Evolutionary conservation across 1,140 invertebrate genomes (phyloP).

Genomic region (Melitaea cinxia): DNA sequence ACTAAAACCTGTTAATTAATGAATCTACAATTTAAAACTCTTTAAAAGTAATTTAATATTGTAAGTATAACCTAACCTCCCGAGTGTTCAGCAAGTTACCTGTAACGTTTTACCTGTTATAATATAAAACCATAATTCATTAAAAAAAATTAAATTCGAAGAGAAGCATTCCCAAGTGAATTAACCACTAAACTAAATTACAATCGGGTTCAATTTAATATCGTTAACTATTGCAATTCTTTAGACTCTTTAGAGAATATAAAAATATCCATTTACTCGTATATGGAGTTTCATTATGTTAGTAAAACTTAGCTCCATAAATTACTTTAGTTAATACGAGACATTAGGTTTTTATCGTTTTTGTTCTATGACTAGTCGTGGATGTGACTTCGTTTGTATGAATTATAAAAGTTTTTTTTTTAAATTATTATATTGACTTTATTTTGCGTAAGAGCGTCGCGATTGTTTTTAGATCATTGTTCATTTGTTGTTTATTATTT

Average conservation of each 20-base stretch:
- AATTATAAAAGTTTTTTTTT: no score
- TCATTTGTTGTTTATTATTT: no score
- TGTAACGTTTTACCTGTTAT: no score
- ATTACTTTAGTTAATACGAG: slow-evolving; percentile 1
- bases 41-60: no score
- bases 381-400: neutral
- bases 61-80: neutral
- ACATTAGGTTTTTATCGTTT: slow-evolving; percentile 3
- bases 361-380: neutral
- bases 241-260: slow-evolving; percentile 23
- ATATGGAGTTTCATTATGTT: slow-evolving; percentile 27
- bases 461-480: no score
- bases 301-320: slow-evolving; percentile 4
- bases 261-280: slow-evolving; percentile 19
- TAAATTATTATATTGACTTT: no score
- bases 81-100: neutral
- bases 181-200: slow-evolving; percentile 17
- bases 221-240: slow-evolving; percentile 16
- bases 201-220: slow-evolving; percentile 21
- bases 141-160: slow-evolving; percentile 12
- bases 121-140: neutral
- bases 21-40: no score
- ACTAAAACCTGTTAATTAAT: no score
- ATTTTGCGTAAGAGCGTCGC: no score
- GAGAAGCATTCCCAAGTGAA: slow-evolving; percentile 1